Conservation (phyloP, 2,888 invertebrate species). For the Cantharis rustica region DNA sequence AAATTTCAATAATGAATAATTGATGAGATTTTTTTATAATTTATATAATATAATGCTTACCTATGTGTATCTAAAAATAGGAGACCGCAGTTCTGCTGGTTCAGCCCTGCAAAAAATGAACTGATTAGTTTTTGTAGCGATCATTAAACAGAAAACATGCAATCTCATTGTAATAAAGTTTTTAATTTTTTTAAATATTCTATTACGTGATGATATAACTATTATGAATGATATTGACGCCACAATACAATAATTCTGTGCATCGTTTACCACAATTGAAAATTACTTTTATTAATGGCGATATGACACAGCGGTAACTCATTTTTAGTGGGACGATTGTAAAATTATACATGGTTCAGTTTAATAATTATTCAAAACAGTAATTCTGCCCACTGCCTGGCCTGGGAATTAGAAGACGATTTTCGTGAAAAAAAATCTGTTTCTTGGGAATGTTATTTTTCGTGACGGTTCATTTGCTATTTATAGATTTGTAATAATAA, state of each 20-base stretch:
- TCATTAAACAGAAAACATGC: neutral
- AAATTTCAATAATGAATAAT: neutral
- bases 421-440: too few species aligned
- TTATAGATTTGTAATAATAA: too few species aligned
- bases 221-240: slow-evolving; percentile 1
- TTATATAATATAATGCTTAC: neutral
- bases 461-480: too few species aligned
- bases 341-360: neutral
- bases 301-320: neutral
- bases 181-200: neutral
- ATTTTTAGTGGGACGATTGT: neutral
- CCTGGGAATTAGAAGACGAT: too few species aligned
- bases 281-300: slow-evolving; percentile 7
- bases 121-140: neutral
- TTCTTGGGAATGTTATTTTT: too few species aligned
- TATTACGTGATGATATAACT: neutral
- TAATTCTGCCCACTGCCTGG: too few species aligned
- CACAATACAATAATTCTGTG: neutral
- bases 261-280: slow-evolving; percentile 5
- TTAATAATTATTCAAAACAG: neutral
- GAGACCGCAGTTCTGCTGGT: neutral
- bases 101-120: neutral
- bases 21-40: neutral
- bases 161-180: neutral
- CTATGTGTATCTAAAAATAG: neutral